Evolutionary conservation across 2,797 vertebrate genomes (phyloP), one percentile per base, ranked within the genome.

Genomic region (Pempheris klunzingeri): DNA sequence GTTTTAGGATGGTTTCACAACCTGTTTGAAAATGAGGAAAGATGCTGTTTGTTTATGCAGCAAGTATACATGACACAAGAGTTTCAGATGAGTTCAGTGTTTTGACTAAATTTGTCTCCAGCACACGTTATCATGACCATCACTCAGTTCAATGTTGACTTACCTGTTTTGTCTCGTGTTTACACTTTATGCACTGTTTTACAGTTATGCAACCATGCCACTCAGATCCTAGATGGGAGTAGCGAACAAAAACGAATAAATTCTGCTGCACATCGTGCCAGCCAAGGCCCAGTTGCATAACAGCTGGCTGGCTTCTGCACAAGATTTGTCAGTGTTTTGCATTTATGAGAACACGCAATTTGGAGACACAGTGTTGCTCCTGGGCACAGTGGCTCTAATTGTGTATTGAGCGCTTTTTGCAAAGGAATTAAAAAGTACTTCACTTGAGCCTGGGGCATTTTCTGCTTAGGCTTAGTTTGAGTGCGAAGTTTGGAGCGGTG

Each of bases 341-440:
- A 73, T 86, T 87, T 71, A 71, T 76, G 59, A 75, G 72, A 62
- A 71, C 61, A 79, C 32, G 6, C 61, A 52, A 58, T 86, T 84
- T 74, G 36, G 22, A 72, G 62, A 63, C 34, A 12, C 26, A 1
- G 32, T 53, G 62, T 50, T 76, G 41, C 30, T 44, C 18, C 32
- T 5, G 5, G 62, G 26, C 54, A 15, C 53, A 44, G 10, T 18
- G 7, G 14, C 39, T 32, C n/a, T 61, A 43, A 30, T 69, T 84
- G 41, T 85, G 49, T 24, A 22, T 80, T 24, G 28, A 74, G 54
- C 20, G 7, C 17, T 70, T 71, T 75, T 71, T 78, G 36, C 77
- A 50, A 83, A 64, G 30, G 4, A 41, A 76, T 59, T 54, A 63
- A 77, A 81, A 77, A 68, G 30, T 20, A 9, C 57, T 72, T 53